Evolutionary conservation across 2,113 vertebrate species (phyloP), one percentile per base, ranked within the genome.

Genomic region (Odocoileus hemionus): DNA sequence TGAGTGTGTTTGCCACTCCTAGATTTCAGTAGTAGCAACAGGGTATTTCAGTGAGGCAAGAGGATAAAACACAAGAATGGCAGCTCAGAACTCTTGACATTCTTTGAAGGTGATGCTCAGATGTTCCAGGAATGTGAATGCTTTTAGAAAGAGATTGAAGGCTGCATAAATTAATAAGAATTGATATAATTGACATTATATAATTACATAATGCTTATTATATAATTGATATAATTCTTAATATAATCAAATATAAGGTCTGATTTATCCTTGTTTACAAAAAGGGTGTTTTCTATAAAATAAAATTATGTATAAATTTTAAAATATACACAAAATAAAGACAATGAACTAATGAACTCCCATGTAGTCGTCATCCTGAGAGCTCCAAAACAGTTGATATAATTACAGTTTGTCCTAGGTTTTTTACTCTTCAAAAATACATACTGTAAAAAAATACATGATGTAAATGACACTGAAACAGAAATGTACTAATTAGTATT

Each of bases 401-500:
- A 93, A 88, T n/a, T 57, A 83, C 5, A 84, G 12, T 94, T 80
- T 79, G 28, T 39, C 78, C 80, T 87, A 57, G 28, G 30, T 1
- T 89, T n/a, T 87, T 87, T 64, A 84, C 45, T 87, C 43, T 85
- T 39, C 21, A 79, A 87, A 95, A 87, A 87, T 33, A 61, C 3
- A 82, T 85, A 54, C 67, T 79, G 25, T 95, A 23, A 74, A 39
- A 87, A 95, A 89, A 87, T 33, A 57, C 1, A 85, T 85, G 47
- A 78, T 17, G 12, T 64, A 91, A 67, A 74, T 54, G n/a, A 74
- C 13, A 80, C 19, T 26, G 11, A 36, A 78, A 91, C 1, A 95
- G 43, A 91, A 95, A 91, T 84, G 19, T 26, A 47, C 25, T 58
- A 52, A 79, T 89, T 93, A 91, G 26, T 95, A 52, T 97, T 89